These are phyloP conservation scores for Dendroctonus ponderosae DNA, from an alignment of 1,140 invertebrate genomes.

Conservation along the genomic window DNA sequence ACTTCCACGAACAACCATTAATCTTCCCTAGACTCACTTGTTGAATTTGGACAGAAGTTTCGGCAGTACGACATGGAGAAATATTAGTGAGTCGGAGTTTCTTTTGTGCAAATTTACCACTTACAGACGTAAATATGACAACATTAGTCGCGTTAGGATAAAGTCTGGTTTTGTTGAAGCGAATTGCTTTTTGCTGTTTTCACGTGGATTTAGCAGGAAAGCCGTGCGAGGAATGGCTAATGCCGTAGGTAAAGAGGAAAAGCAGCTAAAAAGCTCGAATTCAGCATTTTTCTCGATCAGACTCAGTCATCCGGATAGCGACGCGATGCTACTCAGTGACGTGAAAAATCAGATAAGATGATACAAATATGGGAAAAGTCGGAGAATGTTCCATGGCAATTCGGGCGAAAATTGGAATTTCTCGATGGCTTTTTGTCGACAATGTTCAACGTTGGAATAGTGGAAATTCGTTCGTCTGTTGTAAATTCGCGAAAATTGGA, in stretches of 20 bases:
- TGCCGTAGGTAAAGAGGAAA: conserved; percentile 12
- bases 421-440: neutral
- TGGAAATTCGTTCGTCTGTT: no score
- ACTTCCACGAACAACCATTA: conserved; percentile 6
- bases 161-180: no score
- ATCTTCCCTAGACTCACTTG: conserved; percentile 7
- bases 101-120: neutral
- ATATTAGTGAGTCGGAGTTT: neutral
- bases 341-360: conserved; percentile 28
- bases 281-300: conserved; percentile 24
- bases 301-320: conserved; percentile 7
- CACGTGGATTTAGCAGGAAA: conserved; percentile 10
- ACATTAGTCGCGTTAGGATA: no score
- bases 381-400: neutral
- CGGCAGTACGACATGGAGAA: neutral
- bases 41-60: conserved; percentile 8
- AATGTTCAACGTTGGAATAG: no score
- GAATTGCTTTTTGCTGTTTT: conserved; percentile 1
- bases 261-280: conserved; percentile 8
- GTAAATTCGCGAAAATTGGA: no score
- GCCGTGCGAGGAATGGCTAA: conserved; percentile 15
- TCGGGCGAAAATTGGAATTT: conserved; percentile 11
- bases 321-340: conserved; percentile 19
- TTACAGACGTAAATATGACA: neutral
- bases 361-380: conserved; percentile 30